Conservation (phyloP, 2,113 vertebrate species). For the Blennius ocellaris region DNA sequence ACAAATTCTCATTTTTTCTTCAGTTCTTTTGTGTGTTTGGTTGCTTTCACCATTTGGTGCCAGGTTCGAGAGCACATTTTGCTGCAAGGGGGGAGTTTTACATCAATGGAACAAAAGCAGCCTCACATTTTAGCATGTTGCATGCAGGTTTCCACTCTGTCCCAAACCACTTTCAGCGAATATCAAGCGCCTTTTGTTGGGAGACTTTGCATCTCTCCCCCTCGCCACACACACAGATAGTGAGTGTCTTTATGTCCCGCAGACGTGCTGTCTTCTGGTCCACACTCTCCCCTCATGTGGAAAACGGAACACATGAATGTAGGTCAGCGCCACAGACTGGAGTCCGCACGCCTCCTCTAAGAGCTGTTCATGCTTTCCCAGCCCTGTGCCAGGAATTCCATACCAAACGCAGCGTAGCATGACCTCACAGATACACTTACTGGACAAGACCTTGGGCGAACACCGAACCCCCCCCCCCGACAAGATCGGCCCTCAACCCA, state of each 20-base stretch:
- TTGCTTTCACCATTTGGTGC: neutral
- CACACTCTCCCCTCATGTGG: slow-evolving; percentile 75
- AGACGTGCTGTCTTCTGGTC: slow-evolving; percentile 58
- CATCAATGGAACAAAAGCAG: slow-evolving; percentile 4
- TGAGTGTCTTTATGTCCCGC: slow-evolving; percentile 31
- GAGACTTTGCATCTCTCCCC: neutral
- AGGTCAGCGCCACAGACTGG: slow-evolving; percentile 72
- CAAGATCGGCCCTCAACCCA: too few species aligned
- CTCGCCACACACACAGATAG: neutral
- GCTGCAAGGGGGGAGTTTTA: slow-evolving; percentile 5
- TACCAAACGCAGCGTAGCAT: slow-evolving; percentile 32
- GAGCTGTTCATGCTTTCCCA: slow-evolving; percentile 71
- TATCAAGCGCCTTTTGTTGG: neutral
- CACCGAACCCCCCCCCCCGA: too few species aligned
- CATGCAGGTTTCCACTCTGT: neutral
- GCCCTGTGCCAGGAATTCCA: slow-evolving; percentile 65
- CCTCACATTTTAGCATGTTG: neutral
- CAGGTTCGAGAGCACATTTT: slow-evolving; percentile 1
- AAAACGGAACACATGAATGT: slow-evolving; percentile 76
- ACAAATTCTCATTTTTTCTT: neutral
- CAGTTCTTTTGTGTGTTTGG: neutral
- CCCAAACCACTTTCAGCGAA: neutral
- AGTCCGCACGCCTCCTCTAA: slow-evolving; percentile 48
- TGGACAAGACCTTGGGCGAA: slow-evolving; percentile 18
- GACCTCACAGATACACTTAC: slow-evolving; percentile 40